These are phyloP conservation scores for Speoplatyrhinus poulsoni DNA, from an alignment of 2,113 vertebrate genomes.

Conservation along the genomic window DNA sequence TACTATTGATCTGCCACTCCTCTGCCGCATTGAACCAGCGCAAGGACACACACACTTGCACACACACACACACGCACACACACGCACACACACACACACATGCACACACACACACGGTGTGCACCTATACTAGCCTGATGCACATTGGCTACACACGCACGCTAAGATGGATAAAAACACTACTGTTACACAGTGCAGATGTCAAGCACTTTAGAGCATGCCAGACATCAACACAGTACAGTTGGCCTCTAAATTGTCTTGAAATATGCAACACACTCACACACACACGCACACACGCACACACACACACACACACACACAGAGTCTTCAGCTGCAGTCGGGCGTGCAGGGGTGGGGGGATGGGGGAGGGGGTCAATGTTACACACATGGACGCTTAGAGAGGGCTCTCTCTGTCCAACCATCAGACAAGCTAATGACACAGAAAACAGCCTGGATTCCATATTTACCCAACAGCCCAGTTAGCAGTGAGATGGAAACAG, in stretches of 20 bases:
- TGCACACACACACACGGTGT: slow-evolving; percentile 4
- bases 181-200: slow-evolving; percentile 23
- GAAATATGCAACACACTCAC: slow-evolving; percentile 14
- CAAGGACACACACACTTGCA: slow-evolving; percentile 57
- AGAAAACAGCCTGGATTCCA: slow-evolving; percentile 56
- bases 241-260: slow-evolving; percentile 19
- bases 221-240: background rate
- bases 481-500: slow-evolving; percentile 56
- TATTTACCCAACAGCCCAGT: slow-evolving; percentile 66
- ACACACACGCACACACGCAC: slow-evolving; percentile 30
- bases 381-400: slow-evolving; percentile 30
- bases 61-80: slow-evolving; percentile 35
- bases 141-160: background rate
- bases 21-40: slow-evolving; percentile 78
- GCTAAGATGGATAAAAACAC: slow-evolving; percentile 17
- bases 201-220: background rate
- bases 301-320: background rate
- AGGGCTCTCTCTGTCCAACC: slow-evolving; percentile 33
- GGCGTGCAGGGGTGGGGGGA: slow-evolving; percentile 10
- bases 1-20: slow-evolving; percentile 75
- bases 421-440: slow-evolving; percentile 60
- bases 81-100: slow-evolving; percentile 22
- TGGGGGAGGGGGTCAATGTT: background rate
- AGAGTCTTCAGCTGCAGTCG: slow-evolving; percentile 21
- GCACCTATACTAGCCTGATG: background rate